Conservation (phyloP, 2,888 invertebrate genomes). For the Idaea biselata region DNA sequence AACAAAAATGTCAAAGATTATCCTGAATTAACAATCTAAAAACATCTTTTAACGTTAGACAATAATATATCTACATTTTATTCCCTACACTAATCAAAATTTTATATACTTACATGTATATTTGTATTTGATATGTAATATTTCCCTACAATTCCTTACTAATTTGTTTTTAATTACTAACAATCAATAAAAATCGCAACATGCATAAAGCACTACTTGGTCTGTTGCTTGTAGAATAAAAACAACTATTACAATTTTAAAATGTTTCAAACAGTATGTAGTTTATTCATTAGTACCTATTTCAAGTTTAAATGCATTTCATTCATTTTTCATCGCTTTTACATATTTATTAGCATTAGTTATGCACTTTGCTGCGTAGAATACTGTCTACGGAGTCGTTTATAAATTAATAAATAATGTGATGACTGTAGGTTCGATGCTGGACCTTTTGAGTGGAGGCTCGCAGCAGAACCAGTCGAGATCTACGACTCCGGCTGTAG, state of each 20-base stretch:
- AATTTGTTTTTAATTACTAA: slow-evolving; percentile 22
- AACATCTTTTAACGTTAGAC: too few relatives aligned
- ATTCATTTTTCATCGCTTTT: not conserved
- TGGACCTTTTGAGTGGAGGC: slow-evolving; percentile 86
- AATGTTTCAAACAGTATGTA: not conserved
- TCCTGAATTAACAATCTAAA: too few relatives aligned
- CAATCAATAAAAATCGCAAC: slow-evolving; percentile 63
- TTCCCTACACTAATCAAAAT: too few relatives aligned
- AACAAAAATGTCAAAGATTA: too few relatives aligned
- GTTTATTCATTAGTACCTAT: not conserved
- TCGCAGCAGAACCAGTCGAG: slow-evolving; percentile 82
- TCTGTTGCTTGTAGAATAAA: slow-evolving; percentile 63
- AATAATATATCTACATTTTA: too few relatives aligned
- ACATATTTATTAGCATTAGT: not conserved
- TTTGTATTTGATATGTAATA: not conserved
- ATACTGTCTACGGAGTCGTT: not conserved
- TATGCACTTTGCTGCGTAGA: not conserved
- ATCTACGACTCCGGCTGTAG: slow-evolving; percentile 89
- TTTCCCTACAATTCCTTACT: not conserved
- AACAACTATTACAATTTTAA: not conserved
- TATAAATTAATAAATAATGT: not conserved
- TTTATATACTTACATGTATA: too few relatives aligned
- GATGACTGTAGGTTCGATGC: slow-evolving; percentile 71
- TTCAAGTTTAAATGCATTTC: not conserved
- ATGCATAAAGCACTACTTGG: slow-evolving; percentile 61